Base-by-base conservation (phyloP, 2,888 invertebrate genomes). In the Pterostichus niger region DNA sequence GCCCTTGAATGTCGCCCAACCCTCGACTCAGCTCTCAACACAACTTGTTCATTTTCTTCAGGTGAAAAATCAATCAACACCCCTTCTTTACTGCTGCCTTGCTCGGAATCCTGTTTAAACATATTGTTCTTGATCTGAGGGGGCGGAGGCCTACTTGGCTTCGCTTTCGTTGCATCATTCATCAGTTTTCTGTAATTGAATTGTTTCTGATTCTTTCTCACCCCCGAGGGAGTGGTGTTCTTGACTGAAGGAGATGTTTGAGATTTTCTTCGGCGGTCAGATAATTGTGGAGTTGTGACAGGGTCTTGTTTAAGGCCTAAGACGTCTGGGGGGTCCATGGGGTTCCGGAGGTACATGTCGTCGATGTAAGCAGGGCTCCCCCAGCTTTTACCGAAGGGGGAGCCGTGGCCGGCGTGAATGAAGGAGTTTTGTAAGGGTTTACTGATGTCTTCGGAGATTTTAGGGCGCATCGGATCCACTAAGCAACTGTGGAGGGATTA, bases 131-230 rank as follows among this genome's bases (percentile, higher is more conserved):
- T 83, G 17, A 82, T 15, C 10, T 61, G 33, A 15, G 91, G 90
- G 85, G 90, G 89, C 68, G 91, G 89, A 85, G 92, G 90, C 86
- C 92, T 84, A 84, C 88, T 84, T 73, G 92, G 89, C 87, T 90
- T 91, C 59, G 86, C 85, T 84, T 87, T 87, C 83, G 85, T 86
- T 11, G 54, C 84, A 84, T 84, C 88, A 17, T 91, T 88, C 85
- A 97, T 96, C 31, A 98, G 91, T 88, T 96, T 97, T 86, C 94
- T 94, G 88, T 98, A 97, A 87, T 94, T 94, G 87, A 96, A 97
- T 88, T 96, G 96, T 86, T 95, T 94, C 88, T 88, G 88, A 59
- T 17, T 68, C 11, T 33, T 35, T 9, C 85, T 84, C 4, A 87
- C 86, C 77, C 86, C 86, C n/a, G 13, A n/a, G 46, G 85, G 83